phyloP scores from a whole-genome alignment of 1,140 invertebrate genomes.

The Chrysopa pallens region DNA sequence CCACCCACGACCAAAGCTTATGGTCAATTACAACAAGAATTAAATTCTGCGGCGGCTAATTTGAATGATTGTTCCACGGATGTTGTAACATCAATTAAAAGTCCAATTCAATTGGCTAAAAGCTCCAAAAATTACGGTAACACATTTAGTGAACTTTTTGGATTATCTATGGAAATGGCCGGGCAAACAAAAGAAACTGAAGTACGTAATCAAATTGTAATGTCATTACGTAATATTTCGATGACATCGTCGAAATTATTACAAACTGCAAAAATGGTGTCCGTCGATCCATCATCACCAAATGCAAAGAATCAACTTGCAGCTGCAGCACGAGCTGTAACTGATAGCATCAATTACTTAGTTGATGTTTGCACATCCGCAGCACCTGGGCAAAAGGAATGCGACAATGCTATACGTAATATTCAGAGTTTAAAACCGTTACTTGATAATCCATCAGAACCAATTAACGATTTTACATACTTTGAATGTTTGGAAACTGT shows the following conservation, averaged over 20 bases:
- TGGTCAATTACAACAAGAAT: constrained; percentile 65
- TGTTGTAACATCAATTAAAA: constrained; percentile 51
- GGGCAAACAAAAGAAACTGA: constrained; percentile 56
- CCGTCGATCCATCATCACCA: constrained; percentile 72
- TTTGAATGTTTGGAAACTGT: constrained; percentile 89
- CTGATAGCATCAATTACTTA: constrained; percentile 82
- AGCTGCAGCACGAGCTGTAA: constrained; percentile 71
- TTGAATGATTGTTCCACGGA: constrained; percentile 68
- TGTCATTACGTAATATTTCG: constrained; percentile 72
- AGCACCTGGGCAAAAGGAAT: constrained; percentile 85
- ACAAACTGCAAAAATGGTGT: constrained; percentile 71
- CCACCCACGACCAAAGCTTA: constrained; percentile 54
- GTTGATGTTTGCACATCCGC: constrained; percentile 69
- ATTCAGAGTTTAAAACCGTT: constrained; percentile 72
- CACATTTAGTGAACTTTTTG: constrained; percentile 59
- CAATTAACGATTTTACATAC: constrained; percentile 75
- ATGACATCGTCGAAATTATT: constrained; percentile 76
- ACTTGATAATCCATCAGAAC: constrained; percentile 72
- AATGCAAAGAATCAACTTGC: constrained; percentile 80
- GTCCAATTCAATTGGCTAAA: constrained; percentile 48
- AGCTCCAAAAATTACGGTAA: constrained; percentile 59
- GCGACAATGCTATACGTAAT: constrained; percentile 87
- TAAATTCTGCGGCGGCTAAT: constrained; percentile 63
- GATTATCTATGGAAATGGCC: constrained; percentile 64
- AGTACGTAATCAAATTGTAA: constrained; percentile 58